These are phyloP conservation scores for Proisotoma minuta DNA, from an alignment of 2,888 invertebrate species.

Conservation along the genomic window DNA sequence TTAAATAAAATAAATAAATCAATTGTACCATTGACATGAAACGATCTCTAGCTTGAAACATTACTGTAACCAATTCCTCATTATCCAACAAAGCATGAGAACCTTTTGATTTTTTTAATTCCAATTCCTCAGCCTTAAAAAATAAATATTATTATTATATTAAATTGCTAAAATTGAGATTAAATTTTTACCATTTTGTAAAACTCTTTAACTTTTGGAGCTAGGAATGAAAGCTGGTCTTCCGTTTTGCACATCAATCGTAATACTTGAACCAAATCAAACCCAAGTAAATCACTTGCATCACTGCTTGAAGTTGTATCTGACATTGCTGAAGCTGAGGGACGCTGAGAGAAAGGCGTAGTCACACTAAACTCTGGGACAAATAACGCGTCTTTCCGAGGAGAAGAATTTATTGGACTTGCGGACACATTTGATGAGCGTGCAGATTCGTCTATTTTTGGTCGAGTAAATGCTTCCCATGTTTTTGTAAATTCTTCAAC, in stretches of 20 bases:
- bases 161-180: background rate
- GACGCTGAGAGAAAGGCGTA: background rate
- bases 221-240: slow-evolving; percentile 43
- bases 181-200: slow-evolving; percentile 28
- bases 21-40: slow-evolving; percentile 40
- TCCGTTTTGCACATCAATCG: slow-evolving; percentile 36
- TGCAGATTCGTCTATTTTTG: slow-evolving; percentile 15
- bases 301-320: slow-evolving; percentile 20
- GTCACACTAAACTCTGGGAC: background rate
- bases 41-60: slow-evolving; percentile 40
- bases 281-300: slow-evolving; percentile 31
- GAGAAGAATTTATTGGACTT: background rate
- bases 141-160: background rate
- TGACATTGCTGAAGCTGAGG: background rate
- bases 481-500: slow-evolving; percentile 37
- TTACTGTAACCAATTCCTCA: slow-evolving; percentile 40
- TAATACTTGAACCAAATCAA: slow-evolving; percentile 39
- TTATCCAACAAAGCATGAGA: slow-evolving; percentile 39
- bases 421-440: background rate
- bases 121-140: slow-evolving; percentile 42
- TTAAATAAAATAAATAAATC: background rate
- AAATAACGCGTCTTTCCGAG: background rate
- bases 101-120: slow-evolving; percentile 29
- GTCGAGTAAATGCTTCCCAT: slow-evolving; percentile 38
- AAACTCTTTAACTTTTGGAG: slow-evolving; percentile 38